Evolutionary conservation across 2,888 invertebrate genomes (phyloP), one percentile per base, ranked within the genome.

Genomic region (Drosophila tripunctata): DNA sequence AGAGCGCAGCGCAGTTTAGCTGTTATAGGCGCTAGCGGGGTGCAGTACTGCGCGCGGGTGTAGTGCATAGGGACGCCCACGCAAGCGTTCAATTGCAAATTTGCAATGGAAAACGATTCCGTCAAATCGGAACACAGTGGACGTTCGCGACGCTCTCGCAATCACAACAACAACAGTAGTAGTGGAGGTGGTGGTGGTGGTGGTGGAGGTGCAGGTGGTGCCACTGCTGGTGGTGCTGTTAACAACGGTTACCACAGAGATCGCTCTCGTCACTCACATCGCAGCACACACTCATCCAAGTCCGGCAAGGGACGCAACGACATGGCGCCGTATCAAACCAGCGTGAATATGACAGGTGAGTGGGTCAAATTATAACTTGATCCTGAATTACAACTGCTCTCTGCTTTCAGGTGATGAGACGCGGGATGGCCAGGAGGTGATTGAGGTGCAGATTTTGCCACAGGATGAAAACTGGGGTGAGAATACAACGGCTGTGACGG

Each of bases 401-500:
- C n/a, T n/a, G n/a, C n/a, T n/a, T n/a, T n/a, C n/a, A 81, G 89
- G 84, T 93, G 96, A 96, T 72, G 96, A 95, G 75, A 93, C 93
- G 1, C 92, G 95, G 54, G 95, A 96, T 68, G 96, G 96, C 0
- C 97, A 97, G 89, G 97, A 98, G 92, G 96, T 97, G 8, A 98
- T 98, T 45, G 98, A 98, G 92, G 98, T 98, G 31, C 98, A 98
- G 92, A 98, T 98, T 75, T 92, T 98, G 60, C 98, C 98, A 0
- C 96, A 98, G 92, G 99, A 99, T 92, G 99, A 99, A 89, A 98
- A 98, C 91, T 99, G 99, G 99, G 98, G 97, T n/a, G 99, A 99
- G 91, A 98, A 97, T 87, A 98, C 98, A 0, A 99, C 99, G 0
- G 98, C 98, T 0, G 95, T 99, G 27, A 99, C 99, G 0, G 98